These are phyloP conservation scores for Trichoplusia ni DNA, from an alignment of 1,140 invertebrate genomes.

Conservation along the genomic window DNA sequence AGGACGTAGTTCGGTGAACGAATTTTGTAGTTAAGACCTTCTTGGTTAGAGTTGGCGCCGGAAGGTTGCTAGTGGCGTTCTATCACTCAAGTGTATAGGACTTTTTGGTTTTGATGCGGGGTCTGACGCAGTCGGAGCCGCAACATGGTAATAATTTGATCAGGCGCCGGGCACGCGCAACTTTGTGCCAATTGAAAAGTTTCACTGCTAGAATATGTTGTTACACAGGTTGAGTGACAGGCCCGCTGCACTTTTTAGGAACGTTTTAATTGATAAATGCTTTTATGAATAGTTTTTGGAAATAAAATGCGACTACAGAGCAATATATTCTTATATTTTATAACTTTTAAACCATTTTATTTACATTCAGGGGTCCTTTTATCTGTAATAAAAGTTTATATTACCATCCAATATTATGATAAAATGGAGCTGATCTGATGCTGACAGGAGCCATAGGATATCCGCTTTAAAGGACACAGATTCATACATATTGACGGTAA, in stretches of 20 bases:
- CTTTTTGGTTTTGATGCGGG: constrained; percentile 47
- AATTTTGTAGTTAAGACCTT: constrained; percentile 16
- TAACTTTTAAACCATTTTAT: no score
- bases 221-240: constrained; percentile 65
- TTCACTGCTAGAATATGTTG: constrained; percentile 69
- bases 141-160: constrained; percentile 79
- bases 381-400: no score
- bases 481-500: no score
- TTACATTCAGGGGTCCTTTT: no score
- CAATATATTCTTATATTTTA: neutral
- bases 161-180: constrained; percentile 67
- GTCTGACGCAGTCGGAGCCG: constrained; percentile 61
- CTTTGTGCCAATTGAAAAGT: constrained; percentile 78
- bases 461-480: no score
- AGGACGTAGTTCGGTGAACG: constrained; percentile 30
- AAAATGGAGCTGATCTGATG: no score
- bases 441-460: no score
- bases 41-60: neutral
- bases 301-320: neutral
- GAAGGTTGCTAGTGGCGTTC: constrained; percentile 40
- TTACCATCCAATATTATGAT: no score
- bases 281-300: constrained; percentile 1
- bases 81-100: constrained; percentile 40
- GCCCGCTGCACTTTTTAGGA: constrained; percentile 34
- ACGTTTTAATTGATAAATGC: constrained; percentile 34